These are phyloP conservation scores for Lasioglossum figueresi DNA, from an alignment of 2,888 invertebrate genomes.

Conservation along the genomic window DNA sequence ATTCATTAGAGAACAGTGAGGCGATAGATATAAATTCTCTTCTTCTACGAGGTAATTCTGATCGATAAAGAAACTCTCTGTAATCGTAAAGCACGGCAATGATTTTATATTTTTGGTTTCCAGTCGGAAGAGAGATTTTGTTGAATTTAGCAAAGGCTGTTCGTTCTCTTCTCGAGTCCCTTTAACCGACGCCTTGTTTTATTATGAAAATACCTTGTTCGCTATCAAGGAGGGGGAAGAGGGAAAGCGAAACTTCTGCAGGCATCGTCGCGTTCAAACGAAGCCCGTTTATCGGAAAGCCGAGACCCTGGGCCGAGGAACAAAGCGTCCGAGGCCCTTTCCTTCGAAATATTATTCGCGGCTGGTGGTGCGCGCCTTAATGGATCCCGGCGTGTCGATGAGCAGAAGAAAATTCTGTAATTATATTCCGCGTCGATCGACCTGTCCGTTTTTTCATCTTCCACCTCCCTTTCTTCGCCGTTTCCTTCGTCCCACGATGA, in stretches of 20 bases:
- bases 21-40: too few species aligned
- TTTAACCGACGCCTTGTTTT: not conserved
- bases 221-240: not conserved
- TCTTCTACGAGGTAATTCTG: too few species aligned
- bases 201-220: conserved; percentile 14
- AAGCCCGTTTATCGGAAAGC: conserved; percentile 24
- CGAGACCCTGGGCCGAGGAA: not conserved
- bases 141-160: not conserved
- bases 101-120: conserved; percentile 1
- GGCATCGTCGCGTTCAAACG: conserved; percentile 8
- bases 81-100: too few species aligned
- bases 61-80: too few species aligned
- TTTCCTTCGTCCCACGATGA: not conserved
- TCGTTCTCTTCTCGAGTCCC: not conserved
- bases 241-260: not conserved
- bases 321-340: conserved; percentile 24
- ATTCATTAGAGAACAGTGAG: too few species aligned
- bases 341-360: conserved; percentile 30
- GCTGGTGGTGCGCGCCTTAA: conserved; percentile 22
- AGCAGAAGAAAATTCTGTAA: conserved; percentile 26
- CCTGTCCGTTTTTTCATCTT: not conserved
- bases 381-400: conserved; percentile 21
- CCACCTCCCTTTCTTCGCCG: not conserved
- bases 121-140: not conserved
- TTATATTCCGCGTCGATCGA: conserved; percentile 30